phyloP scores from a whole-genome alignment of 2,888 invertebrate genomes.

The Coelinius sp. region DNA sequence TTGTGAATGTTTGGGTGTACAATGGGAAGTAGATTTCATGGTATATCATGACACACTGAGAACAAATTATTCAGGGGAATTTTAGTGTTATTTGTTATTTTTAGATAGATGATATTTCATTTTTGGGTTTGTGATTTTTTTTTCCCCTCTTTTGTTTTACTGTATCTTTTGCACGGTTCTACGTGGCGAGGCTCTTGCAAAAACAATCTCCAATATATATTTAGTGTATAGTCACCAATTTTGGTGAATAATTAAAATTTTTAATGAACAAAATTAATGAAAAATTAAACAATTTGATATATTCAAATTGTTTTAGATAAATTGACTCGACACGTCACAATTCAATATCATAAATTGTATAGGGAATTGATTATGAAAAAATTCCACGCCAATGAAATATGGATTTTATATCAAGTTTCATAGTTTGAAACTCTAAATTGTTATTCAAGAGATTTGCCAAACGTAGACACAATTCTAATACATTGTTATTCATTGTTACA shows the following conservation, averaged over 20 bases:
- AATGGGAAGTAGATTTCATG: constrained; percentile 4
- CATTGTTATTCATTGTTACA: constrained; percentile 56
- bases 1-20: constrained; percentile 15
- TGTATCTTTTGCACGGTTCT: constrained; percentile 57
- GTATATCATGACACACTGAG: constrained; percentile 8
- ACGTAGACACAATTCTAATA: constrained; percentile 56
- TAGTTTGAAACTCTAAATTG: constrained; percentile 61
- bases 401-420: constrained; percentile 55
- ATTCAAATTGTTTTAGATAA: constrained; percentile 10
- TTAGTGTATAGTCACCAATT: neutral
- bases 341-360: neutral
- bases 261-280: neutral
- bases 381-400: constrained; percentile 17
- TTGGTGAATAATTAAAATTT: neutral
- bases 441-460: constrained; percentile 65
- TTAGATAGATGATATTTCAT: constrained; percentile 17
- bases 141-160: constrained; percentile 54
- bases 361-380: neutral
- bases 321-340: neutral
- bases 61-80: neutral
- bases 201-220: constrained; percentile 49
- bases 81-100: neutral
- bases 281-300: neutral
- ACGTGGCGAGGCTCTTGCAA: constrained; percentile 60
- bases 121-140: neutral